Percentiles rank a stretch among this genome's conserved stretches.
phyloP scores from a whole-genome alignment of 2,797 vertebrate genomes.

The Siniperca obscura region DNA sequence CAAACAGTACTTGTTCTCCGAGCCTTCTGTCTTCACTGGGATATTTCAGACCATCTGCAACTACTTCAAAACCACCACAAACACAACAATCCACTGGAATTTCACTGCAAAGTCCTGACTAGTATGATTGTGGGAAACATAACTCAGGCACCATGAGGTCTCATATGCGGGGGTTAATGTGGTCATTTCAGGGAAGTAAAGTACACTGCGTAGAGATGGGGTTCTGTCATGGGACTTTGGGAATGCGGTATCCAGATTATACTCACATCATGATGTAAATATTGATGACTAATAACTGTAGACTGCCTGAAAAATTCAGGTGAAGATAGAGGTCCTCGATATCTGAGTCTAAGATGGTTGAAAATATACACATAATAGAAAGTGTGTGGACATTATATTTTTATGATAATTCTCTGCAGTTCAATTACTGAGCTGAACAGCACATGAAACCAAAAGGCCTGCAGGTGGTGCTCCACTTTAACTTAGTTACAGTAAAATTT shows the following conservation, averaged over 20 bases:
- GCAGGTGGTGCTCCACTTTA: constrained; percentile 26
- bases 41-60: constrained; percentile 53
- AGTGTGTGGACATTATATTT: not conserved
- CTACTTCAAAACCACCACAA: constrained; percentile 47
- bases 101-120: constrained; percentile 35
- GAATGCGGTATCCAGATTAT: constrained; percentile 6
- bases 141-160: constrained; percentile 17
- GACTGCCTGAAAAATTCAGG: not conserved
- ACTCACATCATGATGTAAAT: not conserved
- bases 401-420: not conserved
- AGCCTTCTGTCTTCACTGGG: constrained; percentile 23
- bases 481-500: too few relatives aligned
- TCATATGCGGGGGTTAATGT: constrained; percentile 30
- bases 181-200: constrained; percentile 35
- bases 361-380: not conserved
- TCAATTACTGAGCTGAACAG: constrained; percentile 1
- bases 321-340: not conserved
- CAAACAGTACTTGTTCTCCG: constrained; percentile 28
- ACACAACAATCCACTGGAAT: constrained; percentile 38
- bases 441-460: not conserved
- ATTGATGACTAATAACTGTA: not conserved
- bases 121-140: constrained; percentile 29
- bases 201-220: constrained; percentile 22
- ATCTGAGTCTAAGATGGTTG: not conserved
- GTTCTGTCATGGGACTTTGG: constrained; percentile 8